phyloP scores from a whole-genome alignment of 2,113 vertebrate species.

The Callipepla californica region DNA sequence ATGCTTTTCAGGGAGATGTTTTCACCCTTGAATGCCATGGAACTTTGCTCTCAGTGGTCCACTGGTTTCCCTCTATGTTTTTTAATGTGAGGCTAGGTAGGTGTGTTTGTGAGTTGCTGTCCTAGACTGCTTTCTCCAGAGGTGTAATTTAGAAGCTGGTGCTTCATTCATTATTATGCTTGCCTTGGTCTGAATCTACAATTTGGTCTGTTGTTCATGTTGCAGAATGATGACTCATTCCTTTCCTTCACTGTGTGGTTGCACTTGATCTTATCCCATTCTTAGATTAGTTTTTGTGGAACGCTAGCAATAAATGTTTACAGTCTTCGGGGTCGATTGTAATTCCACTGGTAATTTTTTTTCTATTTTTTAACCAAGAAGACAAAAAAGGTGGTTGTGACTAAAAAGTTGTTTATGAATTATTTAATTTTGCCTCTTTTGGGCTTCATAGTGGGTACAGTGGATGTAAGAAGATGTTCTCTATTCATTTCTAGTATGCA shows the following conservation, averaged over 20 bases:
- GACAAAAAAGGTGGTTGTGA: background rate
- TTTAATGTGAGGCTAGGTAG: background rate
- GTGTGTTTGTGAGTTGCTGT: background rate
- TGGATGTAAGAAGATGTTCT: background rate
- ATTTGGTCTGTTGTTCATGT: constrained; percentile 25
- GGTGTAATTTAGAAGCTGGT: constrained; percentile 3
- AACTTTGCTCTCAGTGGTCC: background rate
- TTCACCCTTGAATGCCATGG: background rate
- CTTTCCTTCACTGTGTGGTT: constrained; percentile 35
- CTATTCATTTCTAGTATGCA: background rate
- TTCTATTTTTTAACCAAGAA: background rate
- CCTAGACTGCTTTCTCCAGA: constrained; percentile 1
- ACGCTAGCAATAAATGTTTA: constrained; percentile 47
- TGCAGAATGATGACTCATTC: constrained; percentile 60
- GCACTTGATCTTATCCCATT: constrained; percentile 19
- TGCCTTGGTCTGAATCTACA: constrained; percentile 33
- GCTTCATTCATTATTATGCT: constrained; percentile 55
- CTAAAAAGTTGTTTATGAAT: background rate
- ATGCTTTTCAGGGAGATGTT: background rate
- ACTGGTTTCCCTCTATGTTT: background rate
- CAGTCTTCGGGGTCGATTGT: background rate
- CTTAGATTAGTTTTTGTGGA: constrained; percentile 31
- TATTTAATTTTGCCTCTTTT: background rate
- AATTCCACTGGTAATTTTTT: background rate
- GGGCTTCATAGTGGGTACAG: background rate